These are phyloP conservation scores for Andricus curvator DNA, from an alignment of 2,888 invertebrate species.

Conservation along the genomic window DNA sequence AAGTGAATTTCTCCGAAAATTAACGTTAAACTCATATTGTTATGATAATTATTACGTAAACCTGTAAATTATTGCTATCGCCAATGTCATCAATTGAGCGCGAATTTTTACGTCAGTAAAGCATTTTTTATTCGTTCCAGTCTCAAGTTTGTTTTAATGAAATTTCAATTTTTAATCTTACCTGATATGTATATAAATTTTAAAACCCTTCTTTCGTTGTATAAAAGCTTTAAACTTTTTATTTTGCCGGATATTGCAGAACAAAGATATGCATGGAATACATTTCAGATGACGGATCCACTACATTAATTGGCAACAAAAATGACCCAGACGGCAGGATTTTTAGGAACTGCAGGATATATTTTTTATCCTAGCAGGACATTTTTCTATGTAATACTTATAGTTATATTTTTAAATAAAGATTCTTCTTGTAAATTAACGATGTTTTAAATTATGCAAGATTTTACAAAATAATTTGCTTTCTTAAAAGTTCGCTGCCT, in stretches of 20 bases:
- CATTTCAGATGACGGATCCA: too few relatives aligned
- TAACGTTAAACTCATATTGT: constrained; percentile 12
- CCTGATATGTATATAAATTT: background rate
- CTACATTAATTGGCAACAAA: too few relatives aligned
- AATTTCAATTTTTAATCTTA: background rate
- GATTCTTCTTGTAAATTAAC: background rate
- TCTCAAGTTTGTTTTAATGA: background rate
- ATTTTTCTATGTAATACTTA: constrained; percentile 7
- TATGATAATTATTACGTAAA: constrained; percentile 16
- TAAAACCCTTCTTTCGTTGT: background rate
- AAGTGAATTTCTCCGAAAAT: background rate
- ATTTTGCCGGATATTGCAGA: too few relatives aligned
- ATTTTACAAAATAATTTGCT: constrained; percentile 15
- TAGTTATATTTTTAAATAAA: background rate
- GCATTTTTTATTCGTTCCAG: constrained; percentile 9
- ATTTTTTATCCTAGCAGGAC: background rate
- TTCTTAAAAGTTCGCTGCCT: constrained; percentile 35
- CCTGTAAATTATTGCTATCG: background rate
- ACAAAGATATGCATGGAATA: too few relatives aligned
- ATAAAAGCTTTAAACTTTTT: background rate
- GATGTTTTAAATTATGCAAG: background rate
- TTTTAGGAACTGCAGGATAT: background rate
- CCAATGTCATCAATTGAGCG: constrained; percentile 12
- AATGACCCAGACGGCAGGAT: background rate
- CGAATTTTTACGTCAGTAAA: constrained; percentile 32